Evolutionary conservation across 2,113 vertebrate species (phyloP), one percentile per base, ranked within the genome.

Genomic region (Sardina pilchardus): DNA sequence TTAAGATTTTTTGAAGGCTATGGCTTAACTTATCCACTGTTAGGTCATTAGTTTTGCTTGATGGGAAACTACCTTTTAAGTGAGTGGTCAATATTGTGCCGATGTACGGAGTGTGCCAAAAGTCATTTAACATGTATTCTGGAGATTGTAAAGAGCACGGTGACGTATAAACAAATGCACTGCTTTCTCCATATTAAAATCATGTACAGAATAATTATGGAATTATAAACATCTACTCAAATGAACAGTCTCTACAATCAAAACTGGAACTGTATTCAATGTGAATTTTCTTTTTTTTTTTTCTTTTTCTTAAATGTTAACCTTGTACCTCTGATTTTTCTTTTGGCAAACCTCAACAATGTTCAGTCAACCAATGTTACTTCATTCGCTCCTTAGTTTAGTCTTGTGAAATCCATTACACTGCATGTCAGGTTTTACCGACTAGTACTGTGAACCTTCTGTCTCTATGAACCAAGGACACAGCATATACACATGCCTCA

Each of bases 1-100:
- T 75, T 36, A 78, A 34, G 26, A 78, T 78, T 36, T 78, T 30
- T 78, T 78, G 71, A 78, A 36, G 14, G 71, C 71, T 78, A 78
- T 78, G 71, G 71, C 71, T 78, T 78, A 17, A 34, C 71, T 39
- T 78, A 34, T 78, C 30, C 26, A 36, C 16, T 78, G 71, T 36
- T 78, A 78, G 71, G 30, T 78, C 71, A 39, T 78, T 78, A 78
- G 71, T 30, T 78, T 36, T 78, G 14, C 12, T 36, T 78, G 30
- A 71, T 36, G 30, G 14, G 34, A 34, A 78, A 78, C 16, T 36
- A 30, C 12, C 10, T 78, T 78, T 78, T 63, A 63, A n/a, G 59
- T 63, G 59, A 24, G 26, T n/a, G 24, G 59, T 63, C 59, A 63
- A 63, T 63, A 63, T 63, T 78, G 71, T 34, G 26, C 71, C 36